phyloP scores from a whole-genome alignment of 2,113 vertebrate genomes.

The Oplegnathus fasciatus region DNA sequence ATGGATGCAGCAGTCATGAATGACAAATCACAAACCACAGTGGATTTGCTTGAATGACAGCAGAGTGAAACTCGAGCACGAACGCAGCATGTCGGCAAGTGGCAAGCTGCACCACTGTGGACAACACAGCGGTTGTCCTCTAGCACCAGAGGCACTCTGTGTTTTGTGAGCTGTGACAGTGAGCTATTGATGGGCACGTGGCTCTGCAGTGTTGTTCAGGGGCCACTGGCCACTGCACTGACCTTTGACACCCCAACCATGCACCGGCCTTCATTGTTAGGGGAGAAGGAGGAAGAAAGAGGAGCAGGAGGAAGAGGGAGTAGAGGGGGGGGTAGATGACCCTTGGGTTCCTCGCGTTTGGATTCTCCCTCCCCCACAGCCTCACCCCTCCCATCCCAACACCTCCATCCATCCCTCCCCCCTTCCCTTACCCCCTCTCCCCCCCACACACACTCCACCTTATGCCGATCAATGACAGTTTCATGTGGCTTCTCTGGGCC shows the following conservation, averaged over 20 bases:
- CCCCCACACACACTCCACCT: constrained; percentile 73
- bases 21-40: constrained; percentile 47
- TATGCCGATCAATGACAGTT: constrained; percentile 89
- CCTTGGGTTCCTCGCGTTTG: constrained; percentile 69
- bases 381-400: constrained; percentile 73
- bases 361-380: constrained; percentile 67
- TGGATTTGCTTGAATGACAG: constrained; percentile 45
- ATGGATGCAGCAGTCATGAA: constrained; percentile 31
- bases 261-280: constrained; percentile 67
- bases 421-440: constrained; percentile 19
- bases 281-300: constrained; percentile 43
- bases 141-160: constrained; percentile 54
- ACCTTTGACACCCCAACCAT: constrained; percentile 77
- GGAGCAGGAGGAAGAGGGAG: constrained; percentile 47
- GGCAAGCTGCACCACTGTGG: constrained; percentile 34
- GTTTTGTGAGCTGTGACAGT: constrained; percentile 80
- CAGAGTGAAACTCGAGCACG: constrained; percentile 32
- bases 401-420: constrained; percentile 65
- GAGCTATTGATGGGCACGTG: constrained; percentile 77
- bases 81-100: constrained; percentile 41
- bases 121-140: constrained; percentile 57
- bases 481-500: constrained; percentile 87
- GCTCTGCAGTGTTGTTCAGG: constrained; percentile 71
- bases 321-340: constrained; percentile 66
- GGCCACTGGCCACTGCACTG: constrained; percentile 72